Conservation (phyloP, 2,113 vertebrate genomes). For the Gallinago jamesoni region DNA sequence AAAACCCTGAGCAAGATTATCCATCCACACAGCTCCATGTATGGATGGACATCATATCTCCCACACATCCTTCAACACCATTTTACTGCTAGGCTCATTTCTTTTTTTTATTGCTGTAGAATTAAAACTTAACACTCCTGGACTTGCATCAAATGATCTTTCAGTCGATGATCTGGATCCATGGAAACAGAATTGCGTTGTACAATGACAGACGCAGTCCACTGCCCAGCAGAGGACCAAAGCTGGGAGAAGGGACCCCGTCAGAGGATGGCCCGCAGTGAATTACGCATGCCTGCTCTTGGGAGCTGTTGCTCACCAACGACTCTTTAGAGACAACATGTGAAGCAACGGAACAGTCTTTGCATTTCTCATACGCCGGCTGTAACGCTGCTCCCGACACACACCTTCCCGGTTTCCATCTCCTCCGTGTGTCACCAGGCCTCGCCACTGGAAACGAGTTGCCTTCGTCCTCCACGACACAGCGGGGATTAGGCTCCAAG, state of each 20-base stretch:
- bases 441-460: neutral
- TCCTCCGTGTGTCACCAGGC: neutral
- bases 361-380: neutral
- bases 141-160: neutral
- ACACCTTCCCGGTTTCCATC: neutral
- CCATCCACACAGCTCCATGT: neutral
- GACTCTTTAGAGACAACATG: neutral
- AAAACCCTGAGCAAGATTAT: neutral
- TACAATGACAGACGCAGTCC: neutral
- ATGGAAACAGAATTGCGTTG: neutral
- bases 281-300: neutral
- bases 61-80: neutral
- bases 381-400: neutral
- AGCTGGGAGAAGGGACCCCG: neutral
- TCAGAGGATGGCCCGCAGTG: neutral
- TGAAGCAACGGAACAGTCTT: neutral
- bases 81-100: neutral
- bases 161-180: neutral
- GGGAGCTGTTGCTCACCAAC: neutral
- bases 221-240: neutral
- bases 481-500: neutral
- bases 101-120: neutral
- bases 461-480: neutral
- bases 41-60: neutral
- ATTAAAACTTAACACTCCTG: neutral